Evolutionary conservation across 37 sponge, comb jelly and placozoan genomes (phyloP).

Genomic region (Agelas oroides): DNA sequence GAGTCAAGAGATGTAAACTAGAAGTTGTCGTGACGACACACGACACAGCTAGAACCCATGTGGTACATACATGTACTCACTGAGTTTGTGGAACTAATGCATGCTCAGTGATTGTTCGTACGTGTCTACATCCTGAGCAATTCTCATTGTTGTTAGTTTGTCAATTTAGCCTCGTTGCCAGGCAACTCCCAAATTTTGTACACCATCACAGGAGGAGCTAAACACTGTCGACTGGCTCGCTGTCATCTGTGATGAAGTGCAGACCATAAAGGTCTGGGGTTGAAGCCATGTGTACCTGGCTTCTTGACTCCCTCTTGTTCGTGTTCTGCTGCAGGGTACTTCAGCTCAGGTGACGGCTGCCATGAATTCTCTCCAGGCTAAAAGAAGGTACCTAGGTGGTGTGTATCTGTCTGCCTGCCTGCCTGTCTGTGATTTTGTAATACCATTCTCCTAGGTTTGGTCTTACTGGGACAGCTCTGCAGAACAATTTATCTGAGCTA

Average conservation of each 20-base stretch:
- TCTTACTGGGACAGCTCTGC: constrained; percentile 67
- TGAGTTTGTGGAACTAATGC: no score
- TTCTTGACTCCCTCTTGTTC: no score
- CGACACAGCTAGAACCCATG: constrained; percentile 52
- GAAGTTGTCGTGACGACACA: constrained; percentile 67
- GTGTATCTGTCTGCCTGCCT: neutral
- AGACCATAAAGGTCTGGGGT: constrained; percentile 32
- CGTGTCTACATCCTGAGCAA: no score
- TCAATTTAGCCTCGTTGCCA: no score
- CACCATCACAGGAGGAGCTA: constrained; percentile 32
- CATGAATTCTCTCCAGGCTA: constrained; percentile 16
- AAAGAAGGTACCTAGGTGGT: constrained; percentile 10
- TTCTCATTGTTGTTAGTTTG: no score
- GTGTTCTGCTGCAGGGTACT: neutral
- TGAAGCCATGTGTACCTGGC: no score
- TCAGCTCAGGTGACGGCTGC: constrained; percentile 36
- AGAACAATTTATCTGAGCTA: constrained; percentile 57
- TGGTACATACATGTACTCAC: constrained; percentile 15
- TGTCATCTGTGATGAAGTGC: constrained; percentile 56
- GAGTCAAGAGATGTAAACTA: constrained; percentile 14
- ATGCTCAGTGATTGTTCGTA: no score
- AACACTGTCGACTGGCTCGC: constrained; percentile 58
- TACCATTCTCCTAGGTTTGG: constrained; percentile 36
- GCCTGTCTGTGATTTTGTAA: neutral
- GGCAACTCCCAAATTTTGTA: no score